A percentile compares a stretch with the other conserved stretches of the same genome.
phyloP scores from a whole-genome alignment of 1,140 invertebrate species.

The Capitella teleta region DNA sequence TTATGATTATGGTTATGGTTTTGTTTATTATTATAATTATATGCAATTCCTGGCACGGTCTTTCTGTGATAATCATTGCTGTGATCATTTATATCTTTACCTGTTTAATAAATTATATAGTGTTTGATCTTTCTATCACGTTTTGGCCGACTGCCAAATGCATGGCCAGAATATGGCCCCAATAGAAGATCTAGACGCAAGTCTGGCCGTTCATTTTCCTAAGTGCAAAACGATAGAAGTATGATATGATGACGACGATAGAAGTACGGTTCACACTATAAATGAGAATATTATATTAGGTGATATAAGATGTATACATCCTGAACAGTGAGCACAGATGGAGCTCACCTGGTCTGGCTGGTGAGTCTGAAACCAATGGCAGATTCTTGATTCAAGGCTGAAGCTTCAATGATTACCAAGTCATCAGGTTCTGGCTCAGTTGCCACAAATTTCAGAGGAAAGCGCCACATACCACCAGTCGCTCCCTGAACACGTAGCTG shows the following conservation, averaged over 20 bases:
- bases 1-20: too few species aligned
- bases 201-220: too few species aligned
- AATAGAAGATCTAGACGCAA: too few species aligned
- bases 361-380: constrained; percentile 33
- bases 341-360: constrained; percentile 27
- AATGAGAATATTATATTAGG: too few species aligned
- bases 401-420: constrained; percentile 31
- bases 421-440: constrained; percentile 37
- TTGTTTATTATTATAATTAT: too few species aligned
- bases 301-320: background rate
- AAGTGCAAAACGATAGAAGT: too few species aligned
- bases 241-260: too few species aligned
- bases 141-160: too few species aligned
- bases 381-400: constrained; percentile 31
- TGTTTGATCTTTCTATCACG: background rate
- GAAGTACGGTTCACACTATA: too few species aligned
- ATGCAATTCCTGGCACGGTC: background rate
- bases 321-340: background rate
- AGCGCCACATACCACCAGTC: constrained; percentile 38
- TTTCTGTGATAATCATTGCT: background rate
- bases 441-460: constrained; percentile 35
- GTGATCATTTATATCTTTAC: background rate
- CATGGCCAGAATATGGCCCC: too few species aligned
- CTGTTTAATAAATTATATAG: background rate
- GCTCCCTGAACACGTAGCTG: constrained; percentile 28